Conservation (phyloP, 1,140 invertebrate species). For the Potamilus streckersoni region DNA sequence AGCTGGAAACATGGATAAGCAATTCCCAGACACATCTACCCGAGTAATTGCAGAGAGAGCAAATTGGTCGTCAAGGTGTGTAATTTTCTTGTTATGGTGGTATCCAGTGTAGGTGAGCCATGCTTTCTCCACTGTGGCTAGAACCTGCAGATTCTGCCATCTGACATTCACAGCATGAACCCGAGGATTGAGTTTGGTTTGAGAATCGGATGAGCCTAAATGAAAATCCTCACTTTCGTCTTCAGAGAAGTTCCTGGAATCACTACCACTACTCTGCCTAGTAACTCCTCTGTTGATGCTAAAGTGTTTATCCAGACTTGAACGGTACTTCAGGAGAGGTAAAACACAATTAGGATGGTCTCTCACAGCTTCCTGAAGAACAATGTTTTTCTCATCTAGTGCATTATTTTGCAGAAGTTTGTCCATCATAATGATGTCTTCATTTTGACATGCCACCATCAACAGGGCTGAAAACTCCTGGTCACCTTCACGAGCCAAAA, state of each 20-base stretch:
- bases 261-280: constrained; percentile 8
- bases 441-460: constrained; percentile 80
- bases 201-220: constrained; percentile 34
- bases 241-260: no score
- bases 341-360: constrained; percentile 81
- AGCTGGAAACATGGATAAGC: constrained; percentile 82
- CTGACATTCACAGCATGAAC: constrained; percentile 91
- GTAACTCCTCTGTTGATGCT: constrained; percentile 47
- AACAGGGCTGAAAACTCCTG: constrained; percentile 72
- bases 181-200: constrained; percentile 79
- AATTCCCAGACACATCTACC: constrained; percentile 93
- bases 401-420: constrained; percentile 88
- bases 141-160: constrained; percentile 84
- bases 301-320: constrained; percentile 42
- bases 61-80: constrained; percentile 68
- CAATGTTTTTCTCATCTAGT: constrained; percentile 86
- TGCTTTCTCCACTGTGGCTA: constrained; percentile 74
- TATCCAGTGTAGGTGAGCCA: constrained; percentile 79
- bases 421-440: constrained; percentile 74
- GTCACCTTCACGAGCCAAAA: constrained; percentile 50
- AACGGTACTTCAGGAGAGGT: constrained; percentile 69
- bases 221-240: no score
- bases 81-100: constrained; percentile 49
- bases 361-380: constrained; percentile 78
- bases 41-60: constrained; percentile 90